Evolutionary conservation across 2,113 vertebrate genomes (phyloP).

Genomic region (Rhinoptilus africanus): DNA sequence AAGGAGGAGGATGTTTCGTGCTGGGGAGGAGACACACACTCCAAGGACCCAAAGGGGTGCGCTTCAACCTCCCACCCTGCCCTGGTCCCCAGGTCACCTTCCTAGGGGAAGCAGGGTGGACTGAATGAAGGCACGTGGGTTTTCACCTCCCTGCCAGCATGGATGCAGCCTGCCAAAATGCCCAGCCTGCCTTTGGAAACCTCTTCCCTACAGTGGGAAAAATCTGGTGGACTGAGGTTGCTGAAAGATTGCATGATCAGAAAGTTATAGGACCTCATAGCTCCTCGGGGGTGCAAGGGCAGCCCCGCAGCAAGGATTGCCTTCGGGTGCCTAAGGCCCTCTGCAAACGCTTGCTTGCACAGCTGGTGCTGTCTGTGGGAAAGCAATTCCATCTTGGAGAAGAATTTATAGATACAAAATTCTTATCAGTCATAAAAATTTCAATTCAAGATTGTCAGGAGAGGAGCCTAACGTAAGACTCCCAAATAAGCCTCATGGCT

Average conservation of each 20-base stretch:
- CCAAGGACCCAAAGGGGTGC: neutral
- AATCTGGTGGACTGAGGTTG: neutral
- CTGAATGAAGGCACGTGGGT: neutral
- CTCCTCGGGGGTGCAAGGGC: accelerated
- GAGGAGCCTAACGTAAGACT: neutral
- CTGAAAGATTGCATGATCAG: neutral
- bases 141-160: neutral
- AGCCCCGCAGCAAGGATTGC: neutral
- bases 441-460: neutral
- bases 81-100: neutral
- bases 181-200: neutral
- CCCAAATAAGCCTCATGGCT: neutral
- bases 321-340: accelerated
- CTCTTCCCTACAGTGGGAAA: neutral
- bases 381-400: neutral
- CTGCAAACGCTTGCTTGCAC: neutral
- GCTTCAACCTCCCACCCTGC: neutral
- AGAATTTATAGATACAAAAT: neutral
- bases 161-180: neutral
- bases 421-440: neutral
- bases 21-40: neutral
- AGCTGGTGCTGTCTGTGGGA: neutral
- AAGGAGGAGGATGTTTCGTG: neutral
- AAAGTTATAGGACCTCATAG: neutral
- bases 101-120: neutral